Base-by-base conservation (phyloP, 2,113 vertebrate species). In the Telmatochromis brachygnathus region DNA sequence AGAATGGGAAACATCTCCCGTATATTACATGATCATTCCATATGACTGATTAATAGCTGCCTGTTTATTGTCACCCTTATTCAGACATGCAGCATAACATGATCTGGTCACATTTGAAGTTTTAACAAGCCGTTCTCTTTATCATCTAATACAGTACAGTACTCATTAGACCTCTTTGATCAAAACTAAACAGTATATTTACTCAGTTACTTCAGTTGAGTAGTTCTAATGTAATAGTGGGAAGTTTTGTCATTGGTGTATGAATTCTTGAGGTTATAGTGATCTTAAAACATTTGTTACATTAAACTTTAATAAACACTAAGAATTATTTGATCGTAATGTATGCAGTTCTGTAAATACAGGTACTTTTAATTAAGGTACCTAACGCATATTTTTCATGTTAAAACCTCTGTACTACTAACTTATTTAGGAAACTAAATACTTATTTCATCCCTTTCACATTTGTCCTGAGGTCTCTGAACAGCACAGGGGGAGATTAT, bases 171-270 rank as follows among this genome's bases (percentile, higher is more conserved):
- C n/a, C 11, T 39, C 35, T 39, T 68, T 23, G 62, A 68, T 68
- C 33, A 68, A 68, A 68, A 68, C n/a, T 9, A 68, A 68, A 37
- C 60, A 4, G 19, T 65, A 21, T 37, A 65, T 37, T 68, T 68
- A 21, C 62, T 37, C 33, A 68, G 60, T 37, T 37, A 65, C 33
- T 37, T 37, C 19, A 65, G 6, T 37, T 68, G 33, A 68, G 19
- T 8, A 37, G 33, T 37, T 68, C 35, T 37, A 37, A 65, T 65
- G 60, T 37, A 65, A 37, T 37, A 13, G 33, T 21, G 33, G 19
- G 33, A 65, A 0, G 0, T 65, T n/a, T 1, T 65, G 6, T n/a
- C 60, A 37, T 13, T 65, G 10, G 10, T 65, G 60, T 65, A 65
- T 35, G 2, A 65, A 21, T 65, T 37, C 10, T 65, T 65, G 33